A percentile compares a stretch with the other conserved stretches of the same genome.
These are phyloP conservation scores for Porites cylindrica DNA, from an alignment of 92 coral and sea anemone genomes.

Conservation along the genomic window DNA sequence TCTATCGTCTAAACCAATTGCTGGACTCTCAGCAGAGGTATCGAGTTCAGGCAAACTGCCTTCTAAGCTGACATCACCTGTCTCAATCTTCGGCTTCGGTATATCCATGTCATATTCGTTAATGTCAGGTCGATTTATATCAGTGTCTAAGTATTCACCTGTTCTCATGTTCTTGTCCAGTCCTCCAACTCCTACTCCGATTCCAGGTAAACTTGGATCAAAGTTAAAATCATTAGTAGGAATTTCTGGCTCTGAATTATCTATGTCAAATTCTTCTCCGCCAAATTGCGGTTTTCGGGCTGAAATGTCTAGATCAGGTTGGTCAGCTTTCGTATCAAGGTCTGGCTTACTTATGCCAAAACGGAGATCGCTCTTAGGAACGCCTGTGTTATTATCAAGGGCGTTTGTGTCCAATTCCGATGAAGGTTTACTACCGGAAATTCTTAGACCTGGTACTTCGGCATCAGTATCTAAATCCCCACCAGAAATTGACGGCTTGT, in stretches of 20 bases:
- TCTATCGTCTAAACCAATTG: neutral
- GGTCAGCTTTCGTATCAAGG: neutral
- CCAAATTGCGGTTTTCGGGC: conserved; percentile 14
- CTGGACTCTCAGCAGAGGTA: neutral
- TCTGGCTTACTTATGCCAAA: neutral
- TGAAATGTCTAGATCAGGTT: neutral
- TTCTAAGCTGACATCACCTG: neutral
- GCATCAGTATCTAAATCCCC: conserved; percentile 27
- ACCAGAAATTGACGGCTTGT: neutral
- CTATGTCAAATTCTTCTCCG: neutral
- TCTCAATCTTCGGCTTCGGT: neutral
- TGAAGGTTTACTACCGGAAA: neutral
- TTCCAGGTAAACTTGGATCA: neutral
- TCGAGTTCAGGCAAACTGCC: neutral
- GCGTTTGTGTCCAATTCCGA: neutral
- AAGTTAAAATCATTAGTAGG: neutral
- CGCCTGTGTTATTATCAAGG: neutral
- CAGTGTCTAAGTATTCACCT: neutral
- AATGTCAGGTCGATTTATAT: neutral
- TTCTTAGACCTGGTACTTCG: conserved; percentile 7
- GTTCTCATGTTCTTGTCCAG: neutral
- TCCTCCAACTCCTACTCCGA: neutral
- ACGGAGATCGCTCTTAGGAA: neutral
- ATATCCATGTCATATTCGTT: neutral
- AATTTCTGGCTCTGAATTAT: neutral